Evolutionary conservation across 2,797 vertebrate species (phyloP).

Genomic region (Dermochelys coriacea): DNA sequence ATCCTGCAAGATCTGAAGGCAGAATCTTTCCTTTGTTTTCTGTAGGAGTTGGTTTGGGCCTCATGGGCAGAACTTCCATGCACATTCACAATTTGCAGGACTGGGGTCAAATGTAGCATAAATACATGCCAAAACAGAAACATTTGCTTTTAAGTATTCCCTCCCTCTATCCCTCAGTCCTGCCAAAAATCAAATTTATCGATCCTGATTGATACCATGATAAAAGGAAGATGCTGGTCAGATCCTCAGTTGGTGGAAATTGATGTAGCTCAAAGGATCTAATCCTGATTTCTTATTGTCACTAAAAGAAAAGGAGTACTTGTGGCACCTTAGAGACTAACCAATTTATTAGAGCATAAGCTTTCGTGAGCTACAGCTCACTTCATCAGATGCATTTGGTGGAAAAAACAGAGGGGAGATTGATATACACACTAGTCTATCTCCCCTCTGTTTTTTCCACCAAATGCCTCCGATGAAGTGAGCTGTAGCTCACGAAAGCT

Average conservation of each 20-base stretch:
- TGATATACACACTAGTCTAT: too few relatives aligned
- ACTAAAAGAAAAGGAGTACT: too few relatives aligned
- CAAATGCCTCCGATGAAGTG: too few relatives aligned
- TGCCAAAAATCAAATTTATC: fast-evolving
- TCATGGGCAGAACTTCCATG: not conserved
- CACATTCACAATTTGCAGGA: not conserved
- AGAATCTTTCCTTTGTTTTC: not conserved
- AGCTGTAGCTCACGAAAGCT: too few relatives aligned
- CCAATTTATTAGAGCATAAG: too few relatives aligned
- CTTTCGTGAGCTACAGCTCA: too few relatives aligned
- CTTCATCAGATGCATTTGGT: too few relatives aligned
- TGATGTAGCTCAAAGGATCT: not conserved
- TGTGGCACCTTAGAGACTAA: too few relatives aligned
- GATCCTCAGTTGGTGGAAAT: not conserved
- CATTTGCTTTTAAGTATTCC: not conserved
- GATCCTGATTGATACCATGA: not conserved
- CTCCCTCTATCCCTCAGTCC: not conserved
- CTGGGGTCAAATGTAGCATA: not conserved
- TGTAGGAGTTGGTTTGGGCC: not conserved
- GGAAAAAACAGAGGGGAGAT: too few relatives aligned
- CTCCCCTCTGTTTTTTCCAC: too few relatives aligned
- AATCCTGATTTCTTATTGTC: not conserved
- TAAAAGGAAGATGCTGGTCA: not conserved
- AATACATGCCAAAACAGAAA: not conserved
- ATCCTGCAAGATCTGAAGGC: not conserved